These are phyloP conservation scores for Mythimna loreyi DNA, from an alignment of 2,888 invertebrate genomes.

Conservation along the genomic window DNA sequence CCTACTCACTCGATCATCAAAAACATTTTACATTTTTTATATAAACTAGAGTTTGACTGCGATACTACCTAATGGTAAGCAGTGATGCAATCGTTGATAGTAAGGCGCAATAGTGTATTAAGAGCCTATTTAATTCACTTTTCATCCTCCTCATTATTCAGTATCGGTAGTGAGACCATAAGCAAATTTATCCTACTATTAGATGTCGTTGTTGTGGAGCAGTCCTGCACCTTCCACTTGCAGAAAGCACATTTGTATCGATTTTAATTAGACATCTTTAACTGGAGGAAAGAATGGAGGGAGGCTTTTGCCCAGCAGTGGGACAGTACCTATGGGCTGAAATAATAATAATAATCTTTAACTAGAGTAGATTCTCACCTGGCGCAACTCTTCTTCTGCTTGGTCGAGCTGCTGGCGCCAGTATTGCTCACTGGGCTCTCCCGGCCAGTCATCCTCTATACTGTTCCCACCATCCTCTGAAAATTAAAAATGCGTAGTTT, in stretches of 20 bases:
- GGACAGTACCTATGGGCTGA: too few species aligned
- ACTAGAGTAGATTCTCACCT: conserved; percentile 69
- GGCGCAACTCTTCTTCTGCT: conserved; percentile 88
- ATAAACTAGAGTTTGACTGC: too few species aligned
- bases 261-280: not conserved
- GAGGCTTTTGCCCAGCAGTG: too few species aligned
- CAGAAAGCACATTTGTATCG: not conserved
- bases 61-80: too few species aligned
- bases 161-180: not conserved
- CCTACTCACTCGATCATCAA: not conserved
- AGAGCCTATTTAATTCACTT: too few species aligned
- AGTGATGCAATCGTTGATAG: too few species aligned
- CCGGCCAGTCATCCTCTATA: conserved; percentile 86
- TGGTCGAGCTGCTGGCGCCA: conserved; percentile 87
- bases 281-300: too few species aligned
- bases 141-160: not conserved
- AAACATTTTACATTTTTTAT: too few species aligned
- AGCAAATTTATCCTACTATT: not conserved
- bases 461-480: conserved; percentile 87
- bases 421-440: conserved; percentile 90
- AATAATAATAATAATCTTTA: too few species aligned
- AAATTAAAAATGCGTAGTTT: conserved; percentile 31
- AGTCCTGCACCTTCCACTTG: not conserved
- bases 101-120: too few species aligned
- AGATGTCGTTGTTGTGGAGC: not conserved